A percentile compares a stretch with the other conserved stretches of the same genome.
phyloP scores from a whole-genome alignment of 2,113 vertebrate species.

The Podocnemis expansa region DNA sequence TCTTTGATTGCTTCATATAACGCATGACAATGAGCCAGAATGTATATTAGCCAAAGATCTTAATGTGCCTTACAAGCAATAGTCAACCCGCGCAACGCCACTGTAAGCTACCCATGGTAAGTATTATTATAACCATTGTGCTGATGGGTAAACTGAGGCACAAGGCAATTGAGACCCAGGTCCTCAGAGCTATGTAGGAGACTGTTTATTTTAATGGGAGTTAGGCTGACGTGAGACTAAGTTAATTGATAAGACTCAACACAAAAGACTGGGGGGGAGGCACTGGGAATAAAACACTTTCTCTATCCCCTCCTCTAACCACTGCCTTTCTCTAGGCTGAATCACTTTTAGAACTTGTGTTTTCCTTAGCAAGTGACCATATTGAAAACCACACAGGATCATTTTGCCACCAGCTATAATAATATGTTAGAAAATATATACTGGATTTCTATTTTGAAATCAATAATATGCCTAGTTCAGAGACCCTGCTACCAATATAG shows the following conservation, averaged over 20 bases:
- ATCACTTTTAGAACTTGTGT: rapidly evolving
- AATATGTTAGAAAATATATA: background rate
- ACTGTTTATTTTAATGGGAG: background rate
- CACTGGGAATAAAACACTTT: background rate
- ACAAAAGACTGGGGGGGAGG: rapidly evolving
- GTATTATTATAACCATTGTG: rapidly evolving
- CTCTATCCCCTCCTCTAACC: background rate
- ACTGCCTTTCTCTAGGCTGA: background rate
- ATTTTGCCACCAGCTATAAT: background rate
- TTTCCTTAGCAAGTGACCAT: background rate
- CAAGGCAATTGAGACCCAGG: background rate
- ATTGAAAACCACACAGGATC: background rate
- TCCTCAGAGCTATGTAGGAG: background rate
- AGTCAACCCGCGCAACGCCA: background rate
- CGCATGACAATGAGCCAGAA: background rate
- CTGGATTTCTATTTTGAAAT: background rate
- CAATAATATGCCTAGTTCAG: background rate
- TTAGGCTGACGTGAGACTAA: background rate
- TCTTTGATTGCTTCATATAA: rapidly evolving
- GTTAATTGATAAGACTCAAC: background rate
- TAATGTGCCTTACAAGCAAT: background rate
- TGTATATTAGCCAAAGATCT: background rate
- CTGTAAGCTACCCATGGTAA: background rate
- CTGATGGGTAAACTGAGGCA: rapidly evolving
- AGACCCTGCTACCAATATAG: background rate